Conservation (phyloP, 2,797 vertebrate genomes). For the Agapornis canus region DNA sequence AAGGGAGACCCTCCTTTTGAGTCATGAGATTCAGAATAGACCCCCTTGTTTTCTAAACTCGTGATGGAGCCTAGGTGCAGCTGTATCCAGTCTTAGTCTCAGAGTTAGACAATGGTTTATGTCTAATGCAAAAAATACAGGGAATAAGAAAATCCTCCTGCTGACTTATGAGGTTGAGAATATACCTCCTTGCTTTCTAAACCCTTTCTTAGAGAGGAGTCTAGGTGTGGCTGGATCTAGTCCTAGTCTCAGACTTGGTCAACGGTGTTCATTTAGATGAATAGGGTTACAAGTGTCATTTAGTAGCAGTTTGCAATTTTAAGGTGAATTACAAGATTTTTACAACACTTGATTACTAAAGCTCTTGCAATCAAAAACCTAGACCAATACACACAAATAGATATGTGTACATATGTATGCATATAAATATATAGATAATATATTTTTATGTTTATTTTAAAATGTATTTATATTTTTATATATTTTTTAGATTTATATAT, state of each 20-base stretch:
- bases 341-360: neutral
- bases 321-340: neutral
- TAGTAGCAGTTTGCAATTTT: neutral
- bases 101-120: neutral
- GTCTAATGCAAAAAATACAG: neutral
- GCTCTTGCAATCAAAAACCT: neutral
- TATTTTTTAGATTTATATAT: neutral
- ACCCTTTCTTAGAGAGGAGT: neutral
- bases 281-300: neutral
- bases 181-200: neutral
- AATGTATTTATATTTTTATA: neutral
- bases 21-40: neutral
- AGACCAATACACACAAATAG: neutral
- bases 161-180: neutral
- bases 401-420: neutral
- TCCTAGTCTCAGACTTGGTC: neutral
- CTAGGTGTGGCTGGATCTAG: neutral
- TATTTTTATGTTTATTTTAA: neutral
- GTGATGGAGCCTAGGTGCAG: neutral
- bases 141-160: neutral
- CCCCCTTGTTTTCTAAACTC: neutral
- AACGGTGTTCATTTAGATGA: neutral
- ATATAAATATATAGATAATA: neutral
- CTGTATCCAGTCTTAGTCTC: neutral
- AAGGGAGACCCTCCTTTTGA: neutral